Evolutionary conservation across 2,888 invertebrate species (phyloP), one percentile per base, ranked within the genome.

Genomic region (Hypolimnas misippus): DNA sequence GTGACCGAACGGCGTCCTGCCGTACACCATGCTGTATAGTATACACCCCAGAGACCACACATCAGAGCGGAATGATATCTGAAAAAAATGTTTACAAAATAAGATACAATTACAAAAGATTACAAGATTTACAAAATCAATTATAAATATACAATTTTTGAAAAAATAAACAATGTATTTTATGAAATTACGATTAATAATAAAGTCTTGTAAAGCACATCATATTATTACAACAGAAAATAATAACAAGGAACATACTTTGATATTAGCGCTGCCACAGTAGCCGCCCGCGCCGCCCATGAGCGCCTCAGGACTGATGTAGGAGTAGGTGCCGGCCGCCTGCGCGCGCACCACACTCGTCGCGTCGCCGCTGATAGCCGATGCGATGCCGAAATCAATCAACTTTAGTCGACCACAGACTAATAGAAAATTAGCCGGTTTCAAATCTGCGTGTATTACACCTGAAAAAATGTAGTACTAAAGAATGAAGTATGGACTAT

Each of bases 1-100:
- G 83, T 97, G 95, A 42, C 96, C 95, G 87, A 98, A 99, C 0
- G 99, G 99, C 1, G 98, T 97, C 74, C 93, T 93, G 0, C 97
- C 96, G 84, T 98, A 99, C 42, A 98, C 94, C 86, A 99, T 93
- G 83, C 97, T 95, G 91, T 98, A 99, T 66, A 99, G 93, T 77
- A 99, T 99, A 83, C 98, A 99, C 19, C 99, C 99, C 70, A 99
- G 92, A 0, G 98, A 98, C 99, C 99, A 99, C 56, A 99, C 97
- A 86, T 99, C 99, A 46, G 98, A 97, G 78, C 97, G 98, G 70
- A 95, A 96, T 67, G 96, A 96, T 71, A 98, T 96, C 97, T 98
- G 75, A 44, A 82, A 81, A n/a, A n/a, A 52, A 40, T 14, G 14
- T 38, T 6, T 2, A 14, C 8, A 40, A 4, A 5, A 40, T 16